A percentile compares a stretch with the other conserved stretches of the same genome.
Conservation (phyloP, 1,140 invertebrate species). For the Phymorhynchus buccinoides region DNA sequence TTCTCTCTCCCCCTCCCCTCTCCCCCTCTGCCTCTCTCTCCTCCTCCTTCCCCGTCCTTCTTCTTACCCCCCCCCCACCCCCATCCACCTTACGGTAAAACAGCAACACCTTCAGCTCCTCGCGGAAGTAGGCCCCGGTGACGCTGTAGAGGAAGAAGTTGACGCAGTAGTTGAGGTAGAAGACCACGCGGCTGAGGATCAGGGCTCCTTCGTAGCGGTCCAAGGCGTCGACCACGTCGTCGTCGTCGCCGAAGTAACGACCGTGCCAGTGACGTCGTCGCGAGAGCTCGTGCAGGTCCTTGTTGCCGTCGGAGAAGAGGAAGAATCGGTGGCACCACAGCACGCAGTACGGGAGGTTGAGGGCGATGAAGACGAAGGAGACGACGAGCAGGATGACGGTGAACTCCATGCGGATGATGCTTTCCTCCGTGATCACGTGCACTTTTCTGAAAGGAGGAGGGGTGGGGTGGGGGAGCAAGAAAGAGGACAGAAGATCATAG, state of each 20-base stretch:
- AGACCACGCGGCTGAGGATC: constrained; percentile 61
- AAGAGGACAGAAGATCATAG: background rate
- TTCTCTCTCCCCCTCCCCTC: background rate
- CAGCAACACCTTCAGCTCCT: constrained; percentile 41
- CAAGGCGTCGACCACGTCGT: background rate
- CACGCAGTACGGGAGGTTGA: constrained; percentile 64
- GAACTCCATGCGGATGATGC: constrained; percentile 62
- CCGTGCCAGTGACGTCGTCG: background rate
- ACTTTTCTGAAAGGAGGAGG: constrained; percentile 27
- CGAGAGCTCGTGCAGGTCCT: background rate
- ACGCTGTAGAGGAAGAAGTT: constrained; percentile 71
- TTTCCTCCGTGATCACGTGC: constrained; percentile 60
- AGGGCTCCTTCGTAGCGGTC: constrained; percentile 48
- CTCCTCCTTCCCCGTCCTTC: too few species aligned
- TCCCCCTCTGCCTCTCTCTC: background rate
- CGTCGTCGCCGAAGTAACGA: background rate
- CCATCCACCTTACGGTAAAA: too few species aligned
- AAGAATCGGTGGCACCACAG: constrained; percentile 61
- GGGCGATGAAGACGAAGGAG: constrained; percentile 59
- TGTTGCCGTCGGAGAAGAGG: constrained; percentile 40
- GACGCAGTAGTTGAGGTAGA: constrained; percentile 68
- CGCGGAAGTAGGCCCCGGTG: constrained; percentile 57
- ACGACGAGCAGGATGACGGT: constrained; percentile 60
- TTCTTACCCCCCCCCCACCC: background rate
- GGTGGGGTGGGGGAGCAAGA: too few species aligned